These are phyloP conservation scores for Acrocephalus arundinaceus DNA, from an alignment of 2,113 vertebrate genomes.

Conservation along the genomic window DNA sequence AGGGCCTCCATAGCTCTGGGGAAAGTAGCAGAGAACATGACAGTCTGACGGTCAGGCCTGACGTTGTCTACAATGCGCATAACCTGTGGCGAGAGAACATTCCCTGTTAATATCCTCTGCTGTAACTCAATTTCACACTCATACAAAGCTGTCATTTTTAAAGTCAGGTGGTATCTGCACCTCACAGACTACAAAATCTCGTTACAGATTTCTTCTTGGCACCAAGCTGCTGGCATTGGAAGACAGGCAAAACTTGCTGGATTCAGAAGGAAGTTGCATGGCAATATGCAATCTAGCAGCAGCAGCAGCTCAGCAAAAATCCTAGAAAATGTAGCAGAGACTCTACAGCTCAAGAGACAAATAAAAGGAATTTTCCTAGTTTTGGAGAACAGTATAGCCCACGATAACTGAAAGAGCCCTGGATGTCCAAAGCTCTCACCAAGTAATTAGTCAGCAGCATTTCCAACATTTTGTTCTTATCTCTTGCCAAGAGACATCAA, in stretches of 20 bases:
- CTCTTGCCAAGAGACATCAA: not conserved
- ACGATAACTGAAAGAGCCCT: not conserved
- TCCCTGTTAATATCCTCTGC: not conserved
- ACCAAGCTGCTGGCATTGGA: not conserved
- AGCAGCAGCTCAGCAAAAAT: not conserved
- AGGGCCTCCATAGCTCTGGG: conserved; percentile 97
- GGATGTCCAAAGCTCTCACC: not conserved
- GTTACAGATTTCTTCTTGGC: not conserved
- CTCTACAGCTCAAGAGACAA: not conserved
- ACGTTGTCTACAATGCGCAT: conserved; percentile 99
- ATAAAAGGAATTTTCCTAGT: not conserved
- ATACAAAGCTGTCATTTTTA: rapidly evolving
- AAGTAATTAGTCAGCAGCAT: not conserved
- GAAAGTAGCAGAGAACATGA: conserved; percentile 99
- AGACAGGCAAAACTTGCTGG: not conserved
- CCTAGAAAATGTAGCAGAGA: not conserved
- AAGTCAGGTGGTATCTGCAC: not conserved
- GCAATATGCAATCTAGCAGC: not conserved
- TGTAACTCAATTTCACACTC: not conserved
- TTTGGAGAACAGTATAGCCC: not conserved
- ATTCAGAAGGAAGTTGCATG: not conserved
- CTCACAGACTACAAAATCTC: not conserved
- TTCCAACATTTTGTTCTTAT: not conserved
- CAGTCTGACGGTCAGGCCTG: conserved; percentile 95
- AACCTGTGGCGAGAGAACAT: conserved; percentile 75